Evolutionary conservation across 2,888 invertebrate genomes (phyloP).

Genomic region (Osmoderma eremita): DNA sequence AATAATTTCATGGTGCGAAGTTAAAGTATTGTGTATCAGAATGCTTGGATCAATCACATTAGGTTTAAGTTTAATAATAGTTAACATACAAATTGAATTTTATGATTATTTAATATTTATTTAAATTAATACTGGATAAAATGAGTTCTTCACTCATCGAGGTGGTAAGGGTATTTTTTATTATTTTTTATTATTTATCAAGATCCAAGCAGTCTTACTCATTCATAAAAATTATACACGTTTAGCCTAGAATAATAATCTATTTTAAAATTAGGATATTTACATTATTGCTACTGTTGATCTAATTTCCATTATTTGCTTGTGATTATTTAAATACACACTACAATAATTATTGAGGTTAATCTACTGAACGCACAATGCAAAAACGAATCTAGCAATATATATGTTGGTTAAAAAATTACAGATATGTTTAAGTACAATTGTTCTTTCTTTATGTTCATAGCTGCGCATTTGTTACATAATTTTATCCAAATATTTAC

Average conservation of each 20-base stretch:
- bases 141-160: too few relatives aligned
- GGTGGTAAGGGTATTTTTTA: too few relatives aligned
- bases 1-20: too few relatives aligned
- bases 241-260: neutral
- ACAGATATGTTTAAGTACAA: constrained; percentile 28
- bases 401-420: constrained; percentile 11
- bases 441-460: neutral
- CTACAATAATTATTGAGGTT: neutral
- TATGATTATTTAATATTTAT: too few relatives aligned
- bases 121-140: too few relatives aligned
- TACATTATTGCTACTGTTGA: constrained; percentile 26
- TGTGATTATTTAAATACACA: constrained; percentile 23
- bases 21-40: too few relatives aligned
- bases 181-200: too few relatives aligned
- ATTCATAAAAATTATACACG: neutral
- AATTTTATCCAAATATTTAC: too few relatives aligned
- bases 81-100: too few relatives aligned
- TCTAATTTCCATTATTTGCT: constrained; percentile 30
- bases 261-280: constrained; percentile 21
- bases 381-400: constrained; percentile 8
- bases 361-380: constrained; percentile 5
- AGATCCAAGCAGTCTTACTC: constrained; percentile 10
- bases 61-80: too few relatives aligned
- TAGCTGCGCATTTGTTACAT: too few relatives aligned
- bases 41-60: too few relatives aligned